Evolutionary conservation across 2,113 vertebrate species (phyloP).

Genomic region (Camelus bactrianus): DNA sequence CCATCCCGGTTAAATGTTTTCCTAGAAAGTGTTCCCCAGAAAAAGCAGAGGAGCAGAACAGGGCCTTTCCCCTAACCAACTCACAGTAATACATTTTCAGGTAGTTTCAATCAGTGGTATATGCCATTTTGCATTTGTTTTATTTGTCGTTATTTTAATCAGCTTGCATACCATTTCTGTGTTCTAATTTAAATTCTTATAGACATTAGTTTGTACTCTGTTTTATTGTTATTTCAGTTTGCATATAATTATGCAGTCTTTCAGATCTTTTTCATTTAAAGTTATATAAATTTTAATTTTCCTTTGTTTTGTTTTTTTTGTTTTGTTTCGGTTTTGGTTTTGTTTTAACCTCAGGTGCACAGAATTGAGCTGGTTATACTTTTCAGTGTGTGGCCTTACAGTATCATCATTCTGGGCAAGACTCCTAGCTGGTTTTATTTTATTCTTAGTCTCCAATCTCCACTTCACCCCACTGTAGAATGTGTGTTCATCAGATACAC

Average conservation of each 20-base stretch:
- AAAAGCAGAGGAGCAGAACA: neutral
- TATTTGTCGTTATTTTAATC: constrained; percentile 10
- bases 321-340: neutral
- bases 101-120: neutral
- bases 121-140: neutral
- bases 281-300: neutral
- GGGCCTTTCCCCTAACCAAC: too few relatives aligned
- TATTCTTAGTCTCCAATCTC: neutral
- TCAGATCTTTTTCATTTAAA: constrained; percentile 24
- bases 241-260: neutral
- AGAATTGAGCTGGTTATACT: neutral
- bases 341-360: neutral
- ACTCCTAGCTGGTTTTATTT: neutral
- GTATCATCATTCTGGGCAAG: neutral
- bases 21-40: neutral
- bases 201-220: neutral
- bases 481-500: neutral
- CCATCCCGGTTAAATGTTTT: neutral
- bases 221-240: constrained; percentile 19
- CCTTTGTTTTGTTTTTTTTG: neutral
- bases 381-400: neutral
- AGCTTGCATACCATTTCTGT: neutral
- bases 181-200: neutral
- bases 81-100: neutral
- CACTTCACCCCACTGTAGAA: neutral